Conservation (phyloP, 2,888 invertebrate genomes). For the Cheilosia scutellata region DNA sequence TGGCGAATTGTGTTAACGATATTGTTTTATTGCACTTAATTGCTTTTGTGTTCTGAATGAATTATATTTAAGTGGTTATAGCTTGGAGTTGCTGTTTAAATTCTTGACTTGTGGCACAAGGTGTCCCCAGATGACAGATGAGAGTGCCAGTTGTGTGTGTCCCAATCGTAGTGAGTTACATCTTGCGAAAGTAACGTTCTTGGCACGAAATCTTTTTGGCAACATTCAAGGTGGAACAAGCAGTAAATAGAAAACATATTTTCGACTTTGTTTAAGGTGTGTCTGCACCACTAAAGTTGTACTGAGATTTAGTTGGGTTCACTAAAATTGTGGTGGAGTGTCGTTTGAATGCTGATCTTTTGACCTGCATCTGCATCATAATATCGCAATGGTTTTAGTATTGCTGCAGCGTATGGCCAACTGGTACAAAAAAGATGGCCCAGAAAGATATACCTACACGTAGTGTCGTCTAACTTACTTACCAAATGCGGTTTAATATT, state of each 20-base stretch:
- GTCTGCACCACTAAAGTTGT: neutral
- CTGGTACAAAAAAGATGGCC: neutral
- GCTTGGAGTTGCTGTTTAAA: slow-evolving; percentile 3
- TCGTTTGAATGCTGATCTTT: slow-evolving; percentile 14
- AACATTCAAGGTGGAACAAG: neutral
- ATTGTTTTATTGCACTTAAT: slow-evolving; percentile 73
- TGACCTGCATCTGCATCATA: neutral
- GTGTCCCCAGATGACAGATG: too few relatives aligned
- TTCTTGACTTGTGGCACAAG: slow-evolving; percentile 13
- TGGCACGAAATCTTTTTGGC: slow-evolving; percentile 28
- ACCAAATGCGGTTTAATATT: too few relatives aligned
- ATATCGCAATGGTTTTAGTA: neutral
- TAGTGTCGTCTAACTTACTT: too few relatives aligned
- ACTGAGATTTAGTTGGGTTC: neutral
- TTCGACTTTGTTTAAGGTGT: slow-evolving; percentile 33
- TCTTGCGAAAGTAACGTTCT: slow-evolving; percentile 29
- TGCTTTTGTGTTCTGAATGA: slow-evolving; percentile 67
- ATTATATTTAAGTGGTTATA: slow-evolving; percentile 42
- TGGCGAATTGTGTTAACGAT: slow-evolving; percentile 73
- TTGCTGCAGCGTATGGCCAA: neutral
- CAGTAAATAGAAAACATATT: neutral
- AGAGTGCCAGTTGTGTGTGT: neutral
- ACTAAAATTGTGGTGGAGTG: neutral
- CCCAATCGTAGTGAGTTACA: neutral
- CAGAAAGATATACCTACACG: too few relatives aligned